Evolutionary conservation across 1,140 invertebrate genomes (phyloP), one percentile per base, ranked within the genome.

Genomic region (Centruroides vittatus): DNA sequence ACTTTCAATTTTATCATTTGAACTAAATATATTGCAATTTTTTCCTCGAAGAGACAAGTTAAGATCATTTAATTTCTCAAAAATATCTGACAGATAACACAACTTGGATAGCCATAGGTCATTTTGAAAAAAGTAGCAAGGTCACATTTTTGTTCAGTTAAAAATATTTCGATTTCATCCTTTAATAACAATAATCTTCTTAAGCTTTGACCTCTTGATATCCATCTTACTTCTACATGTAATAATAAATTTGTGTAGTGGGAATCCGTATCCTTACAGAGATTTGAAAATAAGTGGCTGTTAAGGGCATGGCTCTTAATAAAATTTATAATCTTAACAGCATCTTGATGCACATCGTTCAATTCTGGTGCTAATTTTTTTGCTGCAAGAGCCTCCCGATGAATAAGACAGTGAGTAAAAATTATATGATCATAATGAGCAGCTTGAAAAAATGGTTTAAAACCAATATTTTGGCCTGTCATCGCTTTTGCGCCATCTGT

Each of bases 241-340:
- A 41, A 7, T 7, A 41, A 41, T 41, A 7, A 41, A 4, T 41
- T 47, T 1, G 54, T 63, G n/a, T n/a, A 57, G 50, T 62, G 34
- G 35, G 57, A 46, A 52, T 49, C 47, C 59, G 62, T 66, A 35
- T 66, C 60, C n/a, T 65, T 52, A 56, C 59, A 61, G 36, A 66
- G 36, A 48, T 47, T 57, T 56, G 54, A 12, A 57, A 66, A 66
- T 46, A 66, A 55, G 23, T 59, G 35, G 23, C 35, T 54, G 55
- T 65, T 64, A 36, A 64, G 58, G 49, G 61, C 61, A 23, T 58
- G 9, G 50, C 49, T 50, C 52, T 50, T 60, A 9, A 66, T 65
- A 34, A 55, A 64, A 48, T 65, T 66, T 47, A 60, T 49, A 5
- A 55, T 48, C 52, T 66, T 55, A 12, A 66, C 55, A 51, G 58